Evolutionary conservation across 1,140 invertebrate genomes (phyloP), one percentile per base, ranked within the genome.

Genomic region (Anagrus nilaparvatae): DNA sequence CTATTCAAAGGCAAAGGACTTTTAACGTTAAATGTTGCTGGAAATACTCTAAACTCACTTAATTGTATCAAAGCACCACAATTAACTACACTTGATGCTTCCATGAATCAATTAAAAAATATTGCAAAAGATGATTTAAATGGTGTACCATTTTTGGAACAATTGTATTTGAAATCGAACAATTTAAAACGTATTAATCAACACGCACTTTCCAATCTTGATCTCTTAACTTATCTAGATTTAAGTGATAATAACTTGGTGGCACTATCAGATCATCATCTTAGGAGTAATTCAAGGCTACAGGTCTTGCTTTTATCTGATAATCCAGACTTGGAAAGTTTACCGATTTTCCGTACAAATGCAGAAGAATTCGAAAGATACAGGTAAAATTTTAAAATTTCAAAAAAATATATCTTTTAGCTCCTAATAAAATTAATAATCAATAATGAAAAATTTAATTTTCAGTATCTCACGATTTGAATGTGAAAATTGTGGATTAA

Each of bases 171-270:
- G 3, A 76, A 67, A 43, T 73, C 74, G 12, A 82, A 82, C 51
- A 71, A 67, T 34, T 72, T 84, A 32, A 70, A 67, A 29, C 76
- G 72, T 46, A 79, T 84, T 34, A 73, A 79, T 44, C 71, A 74
- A 13, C 75, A 78, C 53, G 76, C 79, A 20, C 81, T 84, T 61
- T 60, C 69, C 2, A 63, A 73, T 37, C 60, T 82, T 4, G 66
- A 72, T 36, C 70, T 74, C 32, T 63, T 84, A 18, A 74, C 71
- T 21, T 70, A 76, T 55, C 69, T 83, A 35, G 80, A 83, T 52
- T 63, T 84, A 31, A 82, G 80, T 0, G 69, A 77, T 46, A 83
- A 84, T 52, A 66, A 74, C 27, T 56, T 83, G 14, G 72, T 76
- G 14, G 74, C 73, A 27, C 64, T 81, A 24, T 76, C 72, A 0